Evolutionary conservation across 2,113 vertebrate species (phyloP).

Genomic region (Symphodus melops): DNA sequence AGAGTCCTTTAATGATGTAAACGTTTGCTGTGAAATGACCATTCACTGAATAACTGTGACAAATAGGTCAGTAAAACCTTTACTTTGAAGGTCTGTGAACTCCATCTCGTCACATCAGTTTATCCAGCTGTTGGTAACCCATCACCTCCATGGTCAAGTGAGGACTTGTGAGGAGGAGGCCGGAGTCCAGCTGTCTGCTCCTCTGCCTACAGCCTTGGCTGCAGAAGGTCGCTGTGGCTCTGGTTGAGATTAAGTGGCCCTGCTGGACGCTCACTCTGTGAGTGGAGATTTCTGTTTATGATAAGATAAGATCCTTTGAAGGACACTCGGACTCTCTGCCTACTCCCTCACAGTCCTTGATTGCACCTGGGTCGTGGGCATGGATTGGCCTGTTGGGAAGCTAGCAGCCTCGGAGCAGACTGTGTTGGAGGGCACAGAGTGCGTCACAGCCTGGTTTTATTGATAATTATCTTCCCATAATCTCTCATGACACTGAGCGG

Average conservation of each 20-base stretch:
- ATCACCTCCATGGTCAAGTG: conserved; percentile 52
- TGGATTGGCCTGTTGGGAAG: conserved; percentile 40
- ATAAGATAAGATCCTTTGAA: conserved; percentile 58
- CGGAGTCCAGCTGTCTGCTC: conserved; percentile 41
- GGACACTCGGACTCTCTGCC: conserved; percentile 22
- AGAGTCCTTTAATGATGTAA: neutral
- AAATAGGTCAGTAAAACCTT: conserved; percentile 25
- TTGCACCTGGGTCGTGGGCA: conserved; percentile 53
- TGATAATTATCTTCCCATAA: conserved; percentile 30
- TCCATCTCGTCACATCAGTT: conserved; percentile 32
- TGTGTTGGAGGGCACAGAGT: conserved; percentile 4
- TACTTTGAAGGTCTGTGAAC: conserved; percentile 47
- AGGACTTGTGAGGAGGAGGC: conserved; percentile 48
- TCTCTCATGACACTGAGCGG: conserved; percentile 50
- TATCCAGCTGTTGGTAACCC: conserved; percentile 43
- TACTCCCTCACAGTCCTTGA: conserved; percentile 42
- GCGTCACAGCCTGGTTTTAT: conserved; percentile 42
- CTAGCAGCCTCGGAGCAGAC: conserved; percentile 38
- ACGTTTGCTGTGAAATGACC: neutral
- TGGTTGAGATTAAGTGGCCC: conserved; percentile 50
- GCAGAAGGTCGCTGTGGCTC: conserved; percentile 39
- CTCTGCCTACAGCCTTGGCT: conserved; percentile 34
- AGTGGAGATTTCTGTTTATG: conserved; percentile 25
- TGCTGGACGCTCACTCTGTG: conserved; percentile 18
- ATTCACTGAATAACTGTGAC: conserved; percentile 10